A percentile compares a stretch with the other conserved stretches of the same genome.
phyloP scores from a whole-genome alignment of 2,888 invertebrate genomes.

The Mamestra brassicae region DNA sequence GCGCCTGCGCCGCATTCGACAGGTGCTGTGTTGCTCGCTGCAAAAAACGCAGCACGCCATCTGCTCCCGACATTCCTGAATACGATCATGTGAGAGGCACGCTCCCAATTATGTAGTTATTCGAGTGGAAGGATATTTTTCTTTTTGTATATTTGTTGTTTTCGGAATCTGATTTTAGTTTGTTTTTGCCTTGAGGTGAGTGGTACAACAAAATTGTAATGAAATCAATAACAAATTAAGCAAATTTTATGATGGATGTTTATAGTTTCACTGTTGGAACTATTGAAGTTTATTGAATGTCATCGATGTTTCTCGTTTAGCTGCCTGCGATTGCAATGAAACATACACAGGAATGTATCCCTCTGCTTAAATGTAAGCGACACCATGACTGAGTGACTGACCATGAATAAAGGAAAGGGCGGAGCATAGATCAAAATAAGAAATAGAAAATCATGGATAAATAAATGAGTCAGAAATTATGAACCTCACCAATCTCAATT shows the following conservation, averaged over 20 bases:
- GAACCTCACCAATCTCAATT: neutral
- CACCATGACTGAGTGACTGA: no score
- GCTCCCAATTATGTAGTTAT: neutral
- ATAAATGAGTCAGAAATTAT: neutral
- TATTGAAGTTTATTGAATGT: neutral
- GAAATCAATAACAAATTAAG: no score
- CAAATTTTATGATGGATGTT: no score
- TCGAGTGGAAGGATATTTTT: neutral
- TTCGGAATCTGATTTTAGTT: neutral
- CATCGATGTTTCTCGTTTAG: neutral
- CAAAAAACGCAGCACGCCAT: slow-evolving; percentile 41
- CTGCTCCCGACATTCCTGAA: slow-evolving; percentile 50
- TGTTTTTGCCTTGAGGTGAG: no score
- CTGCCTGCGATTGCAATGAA: no score
- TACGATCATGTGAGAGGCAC: slow-evolving; percentile 26
- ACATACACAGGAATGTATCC: no score
- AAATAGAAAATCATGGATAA: no score
- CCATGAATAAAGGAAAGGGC: neutral
- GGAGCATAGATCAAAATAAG: no score
- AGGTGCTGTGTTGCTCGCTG: slow-evolving; percentile 45
- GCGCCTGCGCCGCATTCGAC: slow-evolving; percentile 34
- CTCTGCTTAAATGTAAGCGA: neutral
- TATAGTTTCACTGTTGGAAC: no score
- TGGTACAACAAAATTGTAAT: no score
- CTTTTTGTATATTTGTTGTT: neutral